These are phyloP conservation scores for Chymomyza costata DNA, from an alignment of 1,140 invertebrate genomes.

Conservation along the genomic window DNA sequence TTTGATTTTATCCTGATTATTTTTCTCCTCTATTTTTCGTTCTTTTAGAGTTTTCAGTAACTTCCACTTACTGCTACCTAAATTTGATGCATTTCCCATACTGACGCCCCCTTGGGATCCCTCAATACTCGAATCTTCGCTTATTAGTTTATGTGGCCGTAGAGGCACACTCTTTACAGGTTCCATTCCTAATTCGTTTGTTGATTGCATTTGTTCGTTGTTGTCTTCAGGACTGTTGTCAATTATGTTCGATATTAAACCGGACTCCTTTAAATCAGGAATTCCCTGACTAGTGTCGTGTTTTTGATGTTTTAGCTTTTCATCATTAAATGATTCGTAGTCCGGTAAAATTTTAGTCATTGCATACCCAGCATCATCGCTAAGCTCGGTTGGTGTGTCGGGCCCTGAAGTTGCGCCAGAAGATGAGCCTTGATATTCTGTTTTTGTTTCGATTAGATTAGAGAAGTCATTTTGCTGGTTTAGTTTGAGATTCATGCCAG, in stretches of 20 bases:
- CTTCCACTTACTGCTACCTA: constrained; percentile 88
- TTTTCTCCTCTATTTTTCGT: constrained; percentile 90
- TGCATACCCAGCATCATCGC: constrained; percentile 77
- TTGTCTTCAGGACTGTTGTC: background rate
- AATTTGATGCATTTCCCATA: constrained; percentile 22
- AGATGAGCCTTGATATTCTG: constrained; percentile 75
- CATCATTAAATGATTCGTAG: constrained; percentile 81
- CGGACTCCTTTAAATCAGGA: background rate
- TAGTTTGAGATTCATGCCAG: background rate
- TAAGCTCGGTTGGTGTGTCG: constrained; percentile 85
- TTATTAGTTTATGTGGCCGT: constrained; percentile 16
- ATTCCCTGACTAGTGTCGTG: background rate
- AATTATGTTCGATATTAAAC: background rate
- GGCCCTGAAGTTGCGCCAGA: constrained; percentile 91
- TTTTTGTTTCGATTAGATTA: too few species aligned
- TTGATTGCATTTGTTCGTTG: background rate
- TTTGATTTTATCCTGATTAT: constrained; percentile 77
- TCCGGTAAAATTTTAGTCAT: background rate
- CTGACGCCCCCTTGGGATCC: constrained; percentile 15
- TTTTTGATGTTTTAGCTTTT: constrained; percentile 34
- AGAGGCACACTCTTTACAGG: background rate
- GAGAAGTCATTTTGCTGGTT: too few species aligned
- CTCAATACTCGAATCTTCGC: constrained; percentile 46
- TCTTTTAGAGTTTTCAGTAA: constrained; percentile 91
- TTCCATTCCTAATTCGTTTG: background rate